These are phyloP conservation scores for Morpho deidamia DNA, from an alignment of 2,888 invertebrate genomes.

Conservation along the genomic window DNA sequence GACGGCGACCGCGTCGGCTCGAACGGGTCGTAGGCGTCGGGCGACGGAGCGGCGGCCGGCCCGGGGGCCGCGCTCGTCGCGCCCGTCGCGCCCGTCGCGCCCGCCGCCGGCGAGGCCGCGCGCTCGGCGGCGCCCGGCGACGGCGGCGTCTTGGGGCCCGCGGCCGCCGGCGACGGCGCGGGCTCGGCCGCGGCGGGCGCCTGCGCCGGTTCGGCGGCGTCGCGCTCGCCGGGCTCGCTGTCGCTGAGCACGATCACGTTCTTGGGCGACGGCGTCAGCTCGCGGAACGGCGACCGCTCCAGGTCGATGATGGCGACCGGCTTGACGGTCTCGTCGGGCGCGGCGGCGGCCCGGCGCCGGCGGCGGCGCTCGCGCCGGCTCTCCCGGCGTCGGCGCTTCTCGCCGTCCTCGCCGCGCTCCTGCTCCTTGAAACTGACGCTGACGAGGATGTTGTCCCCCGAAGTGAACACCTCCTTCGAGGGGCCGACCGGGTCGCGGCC, in stretches of 20 bases:
- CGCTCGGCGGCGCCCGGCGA: conserved; percentile 4
- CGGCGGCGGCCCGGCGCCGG: conserved; percentile 32
- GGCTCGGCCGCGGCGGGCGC: conserved; percentile 53
- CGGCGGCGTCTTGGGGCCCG: conserved; percentile 36
- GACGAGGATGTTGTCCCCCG: conserved; percentile 94
- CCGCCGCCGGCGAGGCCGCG: conserved; percentile 44
- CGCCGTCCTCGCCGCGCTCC: conserved; percentile 48
- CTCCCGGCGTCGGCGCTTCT: conserved; percentile 40
- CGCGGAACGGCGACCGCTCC: conserved; percentile 90
- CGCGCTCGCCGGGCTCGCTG: conserved; percentile 82
- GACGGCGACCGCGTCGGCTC: conserved; percentile 92
- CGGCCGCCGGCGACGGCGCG: conserved; percentile 31
- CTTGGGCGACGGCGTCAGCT: conserved; percentile 87
- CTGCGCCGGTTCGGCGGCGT: conserved; percentile 32
- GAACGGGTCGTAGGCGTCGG: conserved; percentile 94
- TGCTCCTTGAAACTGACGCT: conserved; percentile 93
- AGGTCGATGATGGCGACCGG: conserved; percentile 92
- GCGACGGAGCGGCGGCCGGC: conserved; percentile 61
- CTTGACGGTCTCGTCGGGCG: conserved; percentile 55
- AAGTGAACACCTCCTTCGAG: conserved; percentile 94
- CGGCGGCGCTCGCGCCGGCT: conserved; percentile 31
- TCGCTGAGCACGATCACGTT: conserved; percentile 91
- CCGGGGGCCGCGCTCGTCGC: conserved; percentile 46
- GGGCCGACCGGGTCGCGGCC: conserved; percentile 65
- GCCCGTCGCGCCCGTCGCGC: conserved; percentile 71